phyloP scores from a whole-genome alignment of 2,113 vertebrate genomes.

The Nesoenas mayeri region DNA sequence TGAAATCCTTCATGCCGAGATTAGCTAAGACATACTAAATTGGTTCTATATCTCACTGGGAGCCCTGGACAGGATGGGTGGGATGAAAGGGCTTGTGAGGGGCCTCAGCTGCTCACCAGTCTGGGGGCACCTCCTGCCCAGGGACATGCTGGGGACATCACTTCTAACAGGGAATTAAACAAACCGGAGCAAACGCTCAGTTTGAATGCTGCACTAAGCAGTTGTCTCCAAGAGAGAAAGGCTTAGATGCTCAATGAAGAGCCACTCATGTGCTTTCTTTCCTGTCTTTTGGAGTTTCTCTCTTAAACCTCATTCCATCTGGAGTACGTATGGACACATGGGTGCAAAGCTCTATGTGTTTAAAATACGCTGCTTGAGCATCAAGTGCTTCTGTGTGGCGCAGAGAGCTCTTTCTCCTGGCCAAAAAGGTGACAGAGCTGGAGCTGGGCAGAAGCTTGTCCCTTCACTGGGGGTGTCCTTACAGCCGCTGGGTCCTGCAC shows the following conservation, averaged over 20 bases:
- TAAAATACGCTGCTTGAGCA: background rate
- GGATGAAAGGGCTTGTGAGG: rapidly evolving
- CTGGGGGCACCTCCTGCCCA: background rate
- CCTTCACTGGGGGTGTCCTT: background rate
- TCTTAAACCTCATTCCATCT: background rate
- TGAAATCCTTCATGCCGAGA: background rate
- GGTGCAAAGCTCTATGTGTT: background rate
- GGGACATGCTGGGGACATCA: rapidly evolving
- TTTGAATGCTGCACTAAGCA: background rate
- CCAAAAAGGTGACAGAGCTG: background rate
- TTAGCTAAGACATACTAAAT: background rate
- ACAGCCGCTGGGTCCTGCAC: background rate
- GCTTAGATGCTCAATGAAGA: background rate
- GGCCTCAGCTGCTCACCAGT: background rate
- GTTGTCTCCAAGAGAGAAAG: background rate
- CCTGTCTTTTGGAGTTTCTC: background rate
- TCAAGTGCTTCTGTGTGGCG: background rate
- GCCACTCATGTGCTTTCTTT: background rate
- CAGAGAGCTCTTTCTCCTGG: background rate
- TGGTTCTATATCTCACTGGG: background rate
- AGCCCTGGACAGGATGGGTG: background rate
- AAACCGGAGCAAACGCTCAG: background rate
- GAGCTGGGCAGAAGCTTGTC: background rate
- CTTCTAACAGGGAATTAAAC: background rate
- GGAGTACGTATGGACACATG: rapidly evolving